A percentile compares a stretch with the other conserved stretches of the same genome.
These are phyloP conservation scores for Halocynthia aurantium DNA, from an alignment of 23 tunicate species.

Conservation along the genomic window DNA sequence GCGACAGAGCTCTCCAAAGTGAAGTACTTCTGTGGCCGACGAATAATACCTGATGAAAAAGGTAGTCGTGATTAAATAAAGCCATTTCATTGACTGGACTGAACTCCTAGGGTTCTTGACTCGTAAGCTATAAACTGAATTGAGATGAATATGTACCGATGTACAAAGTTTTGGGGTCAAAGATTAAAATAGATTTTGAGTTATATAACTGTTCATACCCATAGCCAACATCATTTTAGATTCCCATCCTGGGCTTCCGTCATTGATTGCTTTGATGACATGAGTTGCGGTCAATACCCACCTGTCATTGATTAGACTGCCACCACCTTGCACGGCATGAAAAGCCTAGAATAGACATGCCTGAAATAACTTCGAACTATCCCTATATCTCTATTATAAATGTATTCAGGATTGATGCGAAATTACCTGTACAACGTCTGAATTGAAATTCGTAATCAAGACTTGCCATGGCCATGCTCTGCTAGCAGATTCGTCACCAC, in stretches of 20 bases:
- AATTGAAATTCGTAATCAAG: background rate
- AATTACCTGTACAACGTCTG: slow-evolving; percentile 3
- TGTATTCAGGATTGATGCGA: background rate
- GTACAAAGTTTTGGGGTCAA: background rate
- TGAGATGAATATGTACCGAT: background rate
- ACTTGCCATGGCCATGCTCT: slow-evolving; percentile 83
- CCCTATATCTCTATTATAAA: background rate
- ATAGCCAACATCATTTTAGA: background rate
- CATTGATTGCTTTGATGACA: background rate
- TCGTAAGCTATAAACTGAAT: background rate
- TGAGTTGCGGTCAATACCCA: slow-evolving; percentile 59
- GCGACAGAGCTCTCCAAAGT: slow-evolving; percentile 15
- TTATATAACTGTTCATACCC: too few species aligned
- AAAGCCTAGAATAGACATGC: slow-evolving; percentile 14
- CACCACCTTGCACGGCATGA: slow-evolving; percentile 29
- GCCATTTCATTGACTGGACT: too few species aligned
- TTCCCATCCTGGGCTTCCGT: slow-evolving; percentile 8
- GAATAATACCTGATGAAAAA: background rate
- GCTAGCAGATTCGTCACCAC: slow-evolving; percentile 35
- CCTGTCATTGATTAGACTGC: slow-evolving; percentile 30
- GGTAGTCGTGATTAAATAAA: too few species aligned
- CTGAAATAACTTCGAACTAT: background rate
- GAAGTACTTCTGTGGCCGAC: slow-evolving; percentile 4
- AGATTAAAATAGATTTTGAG: background rate
- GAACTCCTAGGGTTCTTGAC: too few species aligned